Evolutionary conservation across 2,113 vertebrate genomes (phyloP).

Genomic region (Gambusia holbrooki): DNA sequence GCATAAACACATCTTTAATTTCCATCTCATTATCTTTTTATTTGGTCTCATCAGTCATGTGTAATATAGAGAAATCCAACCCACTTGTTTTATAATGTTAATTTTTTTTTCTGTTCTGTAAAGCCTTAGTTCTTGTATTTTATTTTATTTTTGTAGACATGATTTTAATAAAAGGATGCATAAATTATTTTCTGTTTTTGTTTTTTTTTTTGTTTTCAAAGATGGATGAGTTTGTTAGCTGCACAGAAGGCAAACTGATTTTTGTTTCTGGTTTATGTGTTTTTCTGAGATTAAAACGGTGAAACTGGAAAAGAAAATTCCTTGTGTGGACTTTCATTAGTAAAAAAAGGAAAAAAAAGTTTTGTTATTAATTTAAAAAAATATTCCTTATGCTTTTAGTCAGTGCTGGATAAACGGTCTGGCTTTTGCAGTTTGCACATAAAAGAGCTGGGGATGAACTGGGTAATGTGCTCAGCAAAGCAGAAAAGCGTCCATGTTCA

Average conservation of each 20-base stretch:
- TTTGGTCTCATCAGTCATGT: conserved; percentile 66
- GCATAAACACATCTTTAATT: conserved; percentile 65
- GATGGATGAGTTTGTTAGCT: conserved; percentile 75
- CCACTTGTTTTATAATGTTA: conserved; percentile 76
- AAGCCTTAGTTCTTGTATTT: conserved; percentile 78
- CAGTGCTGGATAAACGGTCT: not conserved
- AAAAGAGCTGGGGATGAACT: not conserved
- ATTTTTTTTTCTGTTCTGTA: conserved; percentile 67
- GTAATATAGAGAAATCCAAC: conserved; percentile 79
- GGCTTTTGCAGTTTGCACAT: not conserved
- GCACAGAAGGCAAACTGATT: conserved; percentile 74
- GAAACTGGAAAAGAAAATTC: conserved; percentile 56
- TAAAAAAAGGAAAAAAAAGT: not conserved
- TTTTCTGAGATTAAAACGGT: conserved; percentile 81
- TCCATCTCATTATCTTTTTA: conserved; percentile 62
- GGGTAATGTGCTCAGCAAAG: not conserved
- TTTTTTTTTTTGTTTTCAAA: conserved; percentile 74
- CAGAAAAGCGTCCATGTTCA: not conserved
- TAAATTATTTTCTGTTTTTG: conserved; percentile 78
- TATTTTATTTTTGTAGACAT: conserved; percentile 85
- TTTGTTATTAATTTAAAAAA: too few species aligned
- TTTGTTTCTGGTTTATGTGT: conserved; percentile 74
- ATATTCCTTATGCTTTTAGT: not conserved
- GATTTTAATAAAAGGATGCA: conserved; percentile 71
- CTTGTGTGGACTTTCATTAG: not conserved